Evolutionary conservation across 2,797 vertebrate genomes (phyloP).

Genomic region (Propithecus deckenii): DNA sequence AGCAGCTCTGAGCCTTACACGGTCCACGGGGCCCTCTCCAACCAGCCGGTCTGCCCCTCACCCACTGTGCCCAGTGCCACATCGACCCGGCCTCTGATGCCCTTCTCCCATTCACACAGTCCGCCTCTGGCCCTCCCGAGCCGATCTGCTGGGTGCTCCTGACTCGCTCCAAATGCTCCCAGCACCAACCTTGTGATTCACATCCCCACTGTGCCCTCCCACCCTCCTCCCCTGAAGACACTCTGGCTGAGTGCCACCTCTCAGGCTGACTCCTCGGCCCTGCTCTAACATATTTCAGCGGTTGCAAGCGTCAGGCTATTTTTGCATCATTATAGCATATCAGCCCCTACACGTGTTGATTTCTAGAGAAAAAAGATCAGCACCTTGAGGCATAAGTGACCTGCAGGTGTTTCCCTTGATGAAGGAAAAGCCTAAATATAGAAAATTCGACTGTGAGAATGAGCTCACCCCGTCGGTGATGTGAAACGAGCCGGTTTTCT

Average conservation of each 20-base stretch:
- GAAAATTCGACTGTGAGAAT: not conserved
- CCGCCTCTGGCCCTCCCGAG: not conserved
- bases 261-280: accelerated
- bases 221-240: not conserved
- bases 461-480: accelerated
- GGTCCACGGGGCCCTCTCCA: not conserved
- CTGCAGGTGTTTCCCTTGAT: not conserved
- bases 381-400: not conserved
- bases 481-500: not conserved
- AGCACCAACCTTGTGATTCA: not conserved
- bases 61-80: not conserved
- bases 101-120: not conserved
- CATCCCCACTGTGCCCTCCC: not conserved
- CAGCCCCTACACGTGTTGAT: not conserved
- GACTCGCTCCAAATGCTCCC: not conserved
- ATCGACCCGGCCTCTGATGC: not conserved
- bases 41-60: not conserved
- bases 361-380: not conserved
- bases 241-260: accelerated
- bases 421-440: not conserved
- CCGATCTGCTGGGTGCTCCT: accelerated
- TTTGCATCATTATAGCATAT: not conserved
- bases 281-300: not conserved
- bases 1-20: not conserved
- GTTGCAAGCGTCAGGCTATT: not conserved